Conservation (phyloP, 2,113 vertebrate species). For the Ceyx margarethae region DNA sequence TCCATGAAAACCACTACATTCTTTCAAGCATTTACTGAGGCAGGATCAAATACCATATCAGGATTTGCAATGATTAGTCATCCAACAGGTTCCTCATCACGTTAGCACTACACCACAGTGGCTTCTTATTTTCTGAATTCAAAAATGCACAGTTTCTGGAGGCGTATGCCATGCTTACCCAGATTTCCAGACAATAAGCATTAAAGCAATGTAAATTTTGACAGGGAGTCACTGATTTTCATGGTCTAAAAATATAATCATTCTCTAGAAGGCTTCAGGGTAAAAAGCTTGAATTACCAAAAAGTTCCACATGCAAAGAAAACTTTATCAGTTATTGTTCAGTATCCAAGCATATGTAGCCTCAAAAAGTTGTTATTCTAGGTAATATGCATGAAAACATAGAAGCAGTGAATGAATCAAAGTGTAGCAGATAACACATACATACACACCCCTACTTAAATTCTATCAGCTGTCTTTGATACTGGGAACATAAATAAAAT, state of each 20-base stretch:
- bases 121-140: neutral
- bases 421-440: neutral
- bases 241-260: neutral
- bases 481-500: neutral
- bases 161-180: neutral
- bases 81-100: neutral
- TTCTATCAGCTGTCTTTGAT: neutral
- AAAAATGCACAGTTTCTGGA: neutral
- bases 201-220: neutral
- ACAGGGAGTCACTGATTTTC: neutral
- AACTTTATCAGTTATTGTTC: neutral
- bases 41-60: neutral
- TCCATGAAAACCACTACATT: neutral
- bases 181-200: neutral
- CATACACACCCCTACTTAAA: neutral
- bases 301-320: neutral
- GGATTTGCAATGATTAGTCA: neutral
- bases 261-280: neutral
- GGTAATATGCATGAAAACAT: neutral
- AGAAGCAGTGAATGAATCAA: neutral
- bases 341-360: neutral
- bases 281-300: neutral
- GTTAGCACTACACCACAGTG: fast-evolving
- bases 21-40: neutral
- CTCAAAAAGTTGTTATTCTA: neutral